A percentile compares a stretch with the other conserved stretches of the same genome.
Conservation (phyloP, 92 coral and sea anemone genomes). For the Heteractis magnifica region DNA sequence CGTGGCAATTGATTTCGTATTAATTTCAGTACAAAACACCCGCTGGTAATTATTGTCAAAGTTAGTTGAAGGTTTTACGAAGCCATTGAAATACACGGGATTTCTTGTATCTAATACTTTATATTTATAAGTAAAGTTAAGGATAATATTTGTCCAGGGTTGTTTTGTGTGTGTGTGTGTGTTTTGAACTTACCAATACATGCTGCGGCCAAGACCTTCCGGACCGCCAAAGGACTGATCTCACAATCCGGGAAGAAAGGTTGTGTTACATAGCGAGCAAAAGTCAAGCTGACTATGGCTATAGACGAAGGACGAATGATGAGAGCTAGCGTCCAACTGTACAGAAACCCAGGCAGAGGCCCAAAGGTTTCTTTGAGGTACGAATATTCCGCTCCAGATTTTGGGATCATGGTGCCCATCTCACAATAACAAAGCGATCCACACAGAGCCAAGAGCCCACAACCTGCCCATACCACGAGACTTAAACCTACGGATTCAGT, state of each 20-base stretch:
- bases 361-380: conserved; percentile 92
- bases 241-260: conserved; percentile 97
- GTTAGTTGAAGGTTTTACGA: no score
- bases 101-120: no score
- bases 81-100: no score
- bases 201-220: conserved; percentile 87
- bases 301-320: conserved; percentile 96
- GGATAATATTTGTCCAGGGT: no score
- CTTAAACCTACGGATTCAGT: conserved; percentile 88
- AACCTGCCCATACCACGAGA: conserved; percentile 90
- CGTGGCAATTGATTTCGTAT: no score
- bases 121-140: no score
- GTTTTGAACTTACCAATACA: conserved; percentile 72
- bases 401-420: conserved; percentile 97
- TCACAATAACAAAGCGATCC: conserved; percentile 97
- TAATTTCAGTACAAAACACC: no score
- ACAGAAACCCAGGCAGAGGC: conserved; percentile 90
- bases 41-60: no score
- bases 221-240: conserved; percentile 72
- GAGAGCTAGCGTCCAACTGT: conserved; percentile 94
- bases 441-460: conserved; percentile 85
- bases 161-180: no score
- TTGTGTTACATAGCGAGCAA: conserved; percentile 92
- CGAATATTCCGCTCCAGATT: conserved; percentile 95
- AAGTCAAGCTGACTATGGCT: conserved; percentile 86